These are phyloP conservation scores for Elysia crispata DNA, from an alignment of 2,888 invertebrate genomes.

Conservation along the genomic window DNA sequence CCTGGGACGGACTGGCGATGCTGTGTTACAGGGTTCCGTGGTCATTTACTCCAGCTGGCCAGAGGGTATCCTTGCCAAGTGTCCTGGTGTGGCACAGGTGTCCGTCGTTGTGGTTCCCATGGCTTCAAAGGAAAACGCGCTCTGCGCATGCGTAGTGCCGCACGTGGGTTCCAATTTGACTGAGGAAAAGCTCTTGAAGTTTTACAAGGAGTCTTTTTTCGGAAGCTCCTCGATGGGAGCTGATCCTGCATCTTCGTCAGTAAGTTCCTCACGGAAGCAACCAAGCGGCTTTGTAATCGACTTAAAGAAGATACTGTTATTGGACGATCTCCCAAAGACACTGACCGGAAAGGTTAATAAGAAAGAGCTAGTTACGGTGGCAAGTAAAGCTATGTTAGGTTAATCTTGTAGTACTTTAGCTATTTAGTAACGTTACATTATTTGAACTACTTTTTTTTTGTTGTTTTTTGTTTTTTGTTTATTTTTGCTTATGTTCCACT, in stretches of 20 bases:
- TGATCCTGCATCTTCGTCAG: too few relatives aligned
- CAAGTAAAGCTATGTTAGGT: too few relatives aligned
- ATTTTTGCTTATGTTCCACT: too few relatives aligned
- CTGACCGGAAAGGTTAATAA: neutral
- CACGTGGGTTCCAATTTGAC: neutral
- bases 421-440: too few relatives aligned
- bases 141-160: slow-evolving; percentile 37
- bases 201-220: slow-evolving; percentile 14
- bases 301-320: neutral
- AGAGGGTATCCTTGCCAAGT: slow-evolving; percentile 24
- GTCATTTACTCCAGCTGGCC: slow-evolving; percentile 40
- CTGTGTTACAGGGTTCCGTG: slow-evolving; percentile 16
- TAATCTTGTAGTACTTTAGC: too few relatives aligned
- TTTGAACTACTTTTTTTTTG: too few relatives aligned
- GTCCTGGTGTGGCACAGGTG: slow-evolving; percentile 29
- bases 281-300: neutral
- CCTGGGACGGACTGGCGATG: slow-evolving; percentile 29
- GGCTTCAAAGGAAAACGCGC: neutral
- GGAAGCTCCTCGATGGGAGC: too few relatives aligned
- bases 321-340: neutral
- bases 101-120: neutral
- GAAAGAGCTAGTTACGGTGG: neutral
- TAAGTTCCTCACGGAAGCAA: neutral
- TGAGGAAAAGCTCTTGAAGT: slow-evolving; percentile 5
- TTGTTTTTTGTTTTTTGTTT: too few relatives aligned